phyloP scores from a whole-genome alignment of 2,888 invertebrate genomes.

The Lepidocyrtinus sp. region DNA sequence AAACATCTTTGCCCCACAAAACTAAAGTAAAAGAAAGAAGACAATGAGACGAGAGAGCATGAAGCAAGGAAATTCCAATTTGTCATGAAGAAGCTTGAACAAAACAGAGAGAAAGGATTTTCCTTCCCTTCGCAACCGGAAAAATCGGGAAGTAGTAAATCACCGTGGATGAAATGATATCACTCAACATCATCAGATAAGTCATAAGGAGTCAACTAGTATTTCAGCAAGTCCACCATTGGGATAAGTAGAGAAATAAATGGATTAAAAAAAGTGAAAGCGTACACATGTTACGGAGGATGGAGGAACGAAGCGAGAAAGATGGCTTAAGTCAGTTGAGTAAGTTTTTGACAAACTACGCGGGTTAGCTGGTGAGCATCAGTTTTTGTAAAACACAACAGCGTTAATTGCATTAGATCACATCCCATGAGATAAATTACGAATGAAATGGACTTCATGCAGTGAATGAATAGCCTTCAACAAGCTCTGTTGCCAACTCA shows the following conservation, averaged over 20 bases:
- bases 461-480: slow-evolving; percentile 9
- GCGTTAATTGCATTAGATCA: slow-evolving; percentile 56
- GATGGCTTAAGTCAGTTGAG: not conserved
- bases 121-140: not conserved
- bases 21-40: not conserved
- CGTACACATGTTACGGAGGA: not conserved
- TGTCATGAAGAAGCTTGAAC: slow-evolving; percentile 37
- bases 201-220: slow-evolving; percentile 27
- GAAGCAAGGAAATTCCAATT: slow-evolving; percentile 38
- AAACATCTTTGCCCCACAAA: not conserved
- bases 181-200: slow-evolving; percentile 49
- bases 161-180: slow-evolving; percentile 49
- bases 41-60: not conserved
- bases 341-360: slow-evolving; percentile 20
- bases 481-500: no score
- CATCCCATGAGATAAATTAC: slow-evolving; percentile 56
- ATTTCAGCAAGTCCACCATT: slow-evolving; percentile 17
- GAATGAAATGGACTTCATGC: slow-evolving; percentile 40
- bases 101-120: not conserved
- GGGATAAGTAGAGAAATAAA: not conserved
- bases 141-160: slow-evolving; percentile 51
- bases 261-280: not conserved
- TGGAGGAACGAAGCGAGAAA: not conserved
- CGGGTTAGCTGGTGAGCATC: slow-evolving; percentile 4
- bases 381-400: slow-evolving; percentile 11